Evolutionary conservation across 2,113 vertebrate genomes (phyloP), one percentile per base, ranked within the genome.

Genomic region (Nothoprocta perdicaria): DNA sequence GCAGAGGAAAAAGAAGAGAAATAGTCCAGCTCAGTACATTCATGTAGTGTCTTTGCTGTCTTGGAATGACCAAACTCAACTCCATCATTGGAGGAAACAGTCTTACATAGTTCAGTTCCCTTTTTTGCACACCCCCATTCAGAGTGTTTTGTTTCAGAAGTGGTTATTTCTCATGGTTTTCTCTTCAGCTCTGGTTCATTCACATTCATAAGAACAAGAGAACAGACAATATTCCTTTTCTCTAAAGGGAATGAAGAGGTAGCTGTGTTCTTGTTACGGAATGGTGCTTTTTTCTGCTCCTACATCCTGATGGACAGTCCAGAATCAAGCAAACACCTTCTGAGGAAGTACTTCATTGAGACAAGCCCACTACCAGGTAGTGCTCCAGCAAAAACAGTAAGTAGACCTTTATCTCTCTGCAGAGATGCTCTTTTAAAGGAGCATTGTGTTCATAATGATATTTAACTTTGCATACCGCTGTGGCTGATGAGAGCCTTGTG

Each of bases 231-330:
- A 31, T 88, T 45, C 53, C 84, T 84, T 84, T 86, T 76, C 81
- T 88, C 67, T 89, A 6, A 85, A 99, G 99, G 98, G 29, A 98
- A 98, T 74, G 98, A 98, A 93, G 98, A 99, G 75, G 97, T 99
- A 0, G 98, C 98, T 0, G 88, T 95, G 60, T 99, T 99, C 97
- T 97, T 99, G 80, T 97, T 99, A n/a, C 95, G 98, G 60, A 98
- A 98, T 4, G 99, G 99, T 50, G 98, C 99, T 23, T 98, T 97
- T 38, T 98, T 99, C 90, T 99, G 99, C 58, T 99, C 99, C 4
- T 99, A 99, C 97, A 98, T 98, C 21, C 92, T 99, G 23, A 98
- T 99, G 97, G 99, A 99, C 95, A 98, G 98, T 41, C 98, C 98
- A 3, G 97, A 97, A 58, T 98, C 98, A 93, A 98, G 98, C 97